A percentile compares a stretch with the other conserved stretches of the same genome.
phyloP scores from a whole-genome alignment of 2,113 vertebrate species.

The Daboia siamensis region DNA sequence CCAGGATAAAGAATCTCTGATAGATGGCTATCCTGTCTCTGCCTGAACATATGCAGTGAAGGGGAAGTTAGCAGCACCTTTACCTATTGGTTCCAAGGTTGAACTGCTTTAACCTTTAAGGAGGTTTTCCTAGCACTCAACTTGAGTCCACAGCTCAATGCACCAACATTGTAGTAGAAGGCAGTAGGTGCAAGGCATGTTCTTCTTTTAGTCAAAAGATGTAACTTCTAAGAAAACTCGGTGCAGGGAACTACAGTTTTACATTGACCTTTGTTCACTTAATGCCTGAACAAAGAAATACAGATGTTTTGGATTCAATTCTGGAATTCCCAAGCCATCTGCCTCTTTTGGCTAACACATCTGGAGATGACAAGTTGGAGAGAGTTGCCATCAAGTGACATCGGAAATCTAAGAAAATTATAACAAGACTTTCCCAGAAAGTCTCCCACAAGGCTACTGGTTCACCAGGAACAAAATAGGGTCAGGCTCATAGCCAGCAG shows the following conservation, averaged over 20 bases:
- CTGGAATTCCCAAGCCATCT: not conserved
- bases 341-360: not conserved
- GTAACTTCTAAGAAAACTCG: not conserved
- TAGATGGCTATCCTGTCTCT: not conserved
- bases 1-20: not conserved
- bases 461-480: not conserved
- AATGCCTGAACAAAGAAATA: not conserved
- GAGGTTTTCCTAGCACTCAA: not conserved
- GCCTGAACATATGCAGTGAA: not conserved
- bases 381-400: not conserved
- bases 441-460: not conserved
- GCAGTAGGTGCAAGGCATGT: not conserved
- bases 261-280: not conserved
- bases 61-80: not conserved
- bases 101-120: not conserved
- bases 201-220: too few relatives aligned
- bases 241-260: not conserved
- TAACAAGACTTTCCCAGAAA: not conserved
- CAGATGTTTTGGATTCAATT: not conserved
- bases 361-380: not conserved
- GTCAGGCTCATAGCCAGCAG: fast-evolving
- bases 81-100: not conserved
- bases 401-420: not conserved
- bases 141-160: not conserved
- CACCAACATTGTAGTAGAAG: not conserved